Percentiles rank a stretch among this genome's conserved stretches.
Evolutionary conservation across 2,113 vertebrate genomes (phyloP).

Genomic region (Saimiri boliviensis): DNA sequence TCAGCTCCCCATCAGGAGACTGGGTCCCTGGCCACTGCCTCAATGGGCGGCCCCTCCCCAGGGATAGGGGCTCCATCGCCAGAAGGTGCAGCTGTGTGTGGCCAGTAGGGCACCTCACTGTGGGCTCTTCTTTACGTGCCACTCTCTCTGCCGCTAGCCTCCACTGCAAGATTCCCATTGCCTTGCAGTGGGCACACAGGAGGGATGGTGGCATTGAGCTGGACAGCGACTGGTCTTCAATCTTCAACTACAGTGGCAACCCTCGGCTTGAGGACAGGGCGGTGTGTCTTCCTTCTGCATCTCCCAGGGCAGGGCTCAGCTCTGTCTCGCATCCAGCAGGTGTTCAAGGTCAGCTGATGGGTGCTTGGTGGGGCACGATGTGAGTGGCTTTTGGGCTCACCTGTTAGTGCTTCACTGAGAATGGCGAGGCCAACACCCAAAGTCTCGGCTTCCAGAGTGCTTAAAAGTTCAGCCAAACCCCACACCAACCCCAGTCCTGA

Average conservation of each 20-base stretch:
- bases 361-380: too few species aligned
- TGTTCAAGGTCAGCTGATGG: background rate
- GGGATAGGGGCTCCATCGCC: background rate
- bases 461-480: background rate
- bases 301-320: background rate
- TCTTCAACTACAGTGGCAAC: background rate
- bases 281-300: background rate
- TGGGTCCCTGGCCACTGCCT: background rate
- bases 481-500: too few species aligned
- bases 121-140: background rate
- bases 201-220: background rate
- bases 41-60: background rate
- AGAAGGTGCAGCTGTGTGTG: background rate
- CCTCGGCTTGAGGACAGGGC: fast-evolving
- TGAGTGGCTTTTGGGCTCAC: background rate
- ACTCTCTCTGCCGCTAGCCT: background rate
- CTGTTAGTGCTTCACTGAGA: background rate
- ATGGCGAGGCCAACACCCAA: background rate
- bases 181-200: fast-evolving
- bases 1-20: background rate
- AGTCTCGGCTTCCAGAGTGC: background rate
- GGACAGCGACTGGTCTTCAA: background rate
- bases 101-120: fast-evolving
- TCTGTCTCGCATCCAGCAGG: background rate
- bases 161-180: background rate